These are phyloP conservation scores for Anseranas semipalmata DNA, from an alignment of 2,113 vertebrate genomes.

Conservation along the genomic window DNA sequence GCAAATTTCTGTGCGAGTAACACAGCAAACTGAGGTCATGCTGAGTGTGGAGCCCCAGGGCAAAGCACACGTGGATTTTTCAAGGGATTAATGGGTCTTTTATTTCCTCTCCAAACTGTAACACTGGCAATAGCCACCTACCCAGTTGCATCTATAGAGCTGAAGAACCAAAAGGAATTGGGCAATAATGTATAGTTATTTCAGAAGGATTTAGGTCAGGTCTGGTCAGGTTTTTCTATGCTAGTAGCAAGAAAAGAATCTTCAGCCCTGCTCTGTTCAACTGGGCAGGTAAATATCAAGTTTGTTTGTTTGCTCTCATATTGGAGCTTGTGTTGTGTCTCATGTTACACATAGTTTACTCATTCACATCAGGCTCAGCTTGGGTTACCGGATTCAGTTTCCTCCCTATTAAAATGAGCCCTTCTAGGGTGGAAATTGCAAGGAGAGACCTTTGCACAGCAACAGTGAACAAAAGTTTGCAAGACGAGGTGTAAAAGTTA, in stretches of 20 bases:
- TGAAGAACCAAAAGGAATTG: background rate
- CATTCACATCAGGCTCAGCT: background rate
- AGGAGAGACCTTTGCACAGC: background rate
- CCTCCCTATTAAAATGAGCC: background rate
- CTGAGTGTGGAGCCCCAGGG: background rate
- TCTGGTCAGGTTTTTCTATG: background rate
- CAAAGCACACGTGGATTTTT: background rate
- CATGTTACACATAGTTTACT: background rate
- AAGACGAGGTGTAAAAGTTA: background rate
- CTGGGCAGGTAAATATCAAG: background rate
- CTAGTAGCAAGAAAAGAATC: background rate
- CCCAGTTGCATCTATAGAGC: background rate
- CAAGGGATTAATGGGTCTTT: background rate
- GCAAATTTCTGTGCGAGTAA: background rate
- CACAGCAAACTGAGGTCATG: background rate
- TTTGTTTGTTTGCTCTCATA: background rate
- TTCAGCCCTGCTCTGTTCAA: background rate
- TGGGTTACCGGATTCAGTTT: constrained; percentile 10
- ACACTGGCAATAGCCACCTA: background rate
- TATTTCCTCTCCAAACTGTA: constrained; percentile 16
- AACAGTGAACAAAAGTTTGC: background rate
- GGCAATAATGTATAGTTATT: background rate
- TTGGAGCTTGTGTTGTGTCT: background rate
- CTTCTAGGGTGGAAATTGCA: background rate
- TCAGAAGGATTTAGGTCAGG: background rate